Evolutionary conservation across 2,113 vertebrate species (phyloP).

Genomic region (Chionis minor): DNA sequence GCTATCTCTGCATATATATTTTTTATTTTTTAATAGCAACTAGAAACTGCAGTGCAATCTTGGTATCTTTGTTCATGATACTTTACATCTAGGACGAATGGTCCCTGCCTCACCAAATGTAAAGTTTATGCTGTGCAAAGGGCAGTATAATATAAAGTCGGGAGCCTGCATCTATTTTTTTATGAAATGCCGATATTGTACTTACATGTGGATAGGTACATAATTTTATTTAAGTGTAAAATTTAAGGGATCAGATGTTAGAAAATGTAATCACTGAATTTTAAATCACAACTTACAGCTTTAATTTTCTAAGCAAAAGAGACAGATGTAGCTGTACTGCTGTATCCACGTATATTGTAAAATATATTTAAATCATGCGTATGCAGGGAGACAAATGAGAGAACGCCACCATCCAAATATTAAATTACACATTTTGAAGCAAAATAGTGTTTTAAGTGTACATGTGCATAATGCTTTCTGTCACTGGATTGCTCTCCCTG

Average conservation of each 20-base stretch:
- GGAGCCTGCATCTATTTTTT: neutral
- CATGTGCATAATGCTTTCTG: constrained; percentile 26
- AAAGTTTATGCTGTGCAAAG: neutral
- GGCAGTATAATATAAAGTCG: neutral
- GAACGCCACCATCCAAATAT: constrained; percentile 37
- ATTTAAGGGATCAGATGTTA: neutral
- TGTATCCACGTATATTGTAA: neutral
- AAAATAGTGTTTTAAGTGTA: constrained; percentile 53
- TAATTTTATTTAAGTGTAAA: constrained; percentile 11
- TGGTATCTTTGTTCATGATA: neutral
- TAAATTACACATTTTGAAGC: constrained; percentile 70
- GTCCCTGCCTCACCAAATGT: neutral
- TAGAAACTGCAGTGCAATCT: neutral
- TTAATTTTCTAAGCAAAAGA: neutral
- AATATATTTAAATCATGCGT: neutral
- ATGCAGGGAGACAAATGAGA: constrained; percentile 37
- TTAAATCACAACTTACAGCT: neutral
- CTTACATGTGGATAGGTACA: neutral
- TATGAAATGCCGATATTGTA: neutral
- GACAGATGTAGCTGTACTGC: constrained; percentile 5
- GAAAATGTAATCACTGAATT: neutral
- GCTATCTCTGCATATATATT: neutral
- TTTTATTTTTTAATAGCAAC: neutral
- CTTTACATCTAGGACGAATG: neutral
- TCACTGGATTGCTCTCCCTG: constrained; percentile 64